phyloP scores from a whole-genome alignment of 2,113 vertebrate species.

The Meleagris gallopavo region DNA sequence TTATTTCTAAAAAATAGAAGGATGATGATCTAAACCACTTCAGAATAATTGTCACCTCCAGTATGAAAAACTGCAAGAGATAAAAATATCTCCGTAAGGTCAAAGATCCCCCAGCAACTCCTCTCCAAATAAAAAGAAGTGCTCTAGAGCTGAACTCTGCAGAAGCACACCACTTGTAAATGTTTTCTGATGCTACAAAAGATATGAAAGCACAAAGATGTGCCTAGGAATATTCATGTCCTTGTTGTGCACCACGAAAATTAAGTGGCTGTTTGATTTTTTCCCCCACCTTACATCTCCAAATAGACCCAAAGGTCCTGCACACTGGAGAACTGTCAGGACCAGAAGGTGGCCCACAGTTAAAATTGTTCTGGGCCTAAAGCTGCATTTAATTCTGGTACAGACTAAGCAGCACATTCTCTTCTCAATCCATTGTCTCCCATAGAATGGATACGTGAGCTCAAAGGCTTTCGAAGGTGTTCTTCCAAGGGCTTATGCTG shows the following conservation, averaged over 20 bases:
- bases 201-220: not conserved
- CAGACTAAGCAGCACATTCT: not conserved
- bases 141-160: not conserved
- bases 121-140: not conserved
- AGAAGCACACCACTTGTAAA: not conserved
- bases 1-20: not conserved
- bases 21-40: not conserved
- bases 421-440: not conserved
- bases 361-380: not conserved
- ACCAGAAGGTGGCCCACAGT: not conserved
- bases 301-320: not conserved
- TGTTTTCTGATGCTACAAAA: not conserved
- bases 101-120: not conserved
- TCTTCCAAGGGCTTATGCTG: not conserved
- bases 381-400: not conserved
- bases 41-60: not conserved
- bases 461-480: not conserved
- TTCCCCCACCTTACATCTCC: not conserved
- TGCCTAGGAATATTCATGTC: not conserved
- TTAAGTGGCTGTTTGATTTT: not conserved
- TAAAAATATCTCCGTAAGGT: not conserved
- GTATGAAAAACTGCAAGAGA: not conserved
- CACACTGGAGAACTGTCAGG: not conserved
- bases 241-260: not conserved
- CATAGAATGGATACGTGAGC: rapidly evolving